Conservation (phyloP, 2,113 vertebrate species). For the Sinocyclocheilus rhinocerous region DNA sequence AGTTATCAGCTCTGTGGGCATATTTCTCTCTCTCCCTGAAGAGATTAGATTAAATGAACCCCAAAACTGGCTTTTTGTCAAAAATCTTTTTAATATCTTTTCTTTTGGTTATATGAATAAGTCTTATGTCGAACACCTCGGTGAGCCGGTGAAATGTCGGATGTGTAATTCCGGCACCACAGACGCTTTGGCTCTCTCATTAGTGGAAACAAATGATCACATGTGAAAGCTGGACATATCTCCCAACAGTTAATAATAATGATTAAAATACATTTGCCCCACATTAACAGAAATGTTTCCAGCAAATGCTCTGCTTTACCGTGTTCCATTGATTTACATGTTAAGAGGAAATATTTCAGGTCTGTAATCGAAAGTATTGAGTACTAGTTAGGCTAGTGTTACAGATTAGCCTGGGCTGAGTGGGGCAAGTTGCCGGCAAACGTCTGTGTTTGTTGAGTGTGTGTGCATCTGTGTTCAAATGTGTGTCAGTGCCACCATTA, state of each 20-base stretch:
- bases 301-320: conserved; percentile 30
- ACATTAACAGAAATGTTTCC: conserved; percentile 49
- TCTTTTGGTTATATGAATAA: not conserved
- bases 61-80: not conserved
- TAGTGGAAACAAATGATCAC: conserved; percentile 22
- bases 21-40: not conserved
- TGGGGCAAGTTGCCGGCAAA: not conserved
- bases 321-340: conserved; percentile 43
- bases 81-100: not conserved
- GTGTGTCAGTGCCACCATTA: conserved; percentile 23
- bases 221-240: conserved; percentile 20
- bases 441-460: not conserved
- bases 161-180: conserved; percentile 41
- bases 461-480: conserved; percentile 26
- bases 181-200: conserved; percentile 36
- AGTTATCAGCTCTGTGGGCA: not conserved
- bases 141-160: conserved; percentile 47
- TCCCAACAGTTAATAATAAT: conserved; percentile 40
- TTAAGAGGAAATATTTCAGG: conserved; percentile 37
- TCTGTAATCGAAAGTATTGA: conserved; percentile 40
- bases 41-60: not conserved
- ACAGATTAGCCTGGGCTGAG: conserved; percentile 31
- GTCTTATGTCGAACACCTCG: conserved; percentile 42
- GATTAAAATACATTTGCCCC: conserved; percentile 43
- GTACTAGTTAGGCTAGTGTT: conserved; percentile 36